phyloP scores from a whole-genome alignment of 2,888 invertebrate genomes.

The Didymodactylos carnosus region DNA sequence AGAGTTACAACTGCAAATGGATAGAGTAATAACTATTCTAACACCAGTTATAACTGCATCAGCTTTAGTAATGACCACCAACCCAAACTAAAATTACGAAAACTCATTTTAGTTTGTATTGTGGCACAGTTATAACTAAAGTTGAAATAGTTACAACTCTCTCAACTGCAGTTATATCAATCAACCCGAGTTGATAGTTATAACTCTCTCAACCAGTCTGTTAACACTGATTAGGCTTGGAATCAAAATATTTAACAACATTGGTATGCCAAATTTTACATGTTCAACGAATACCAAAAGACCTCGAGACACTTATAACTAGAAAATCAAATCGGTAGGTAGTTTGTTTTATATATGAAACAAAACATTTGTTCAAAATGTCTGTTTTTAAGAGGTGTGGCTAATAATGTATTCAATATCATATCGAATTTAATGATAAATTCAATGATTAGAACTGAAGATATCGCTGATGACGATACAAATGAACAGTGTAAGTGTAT shows the following conservation, averaged over 20 bases:
- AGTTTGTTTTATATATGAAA: background rate
- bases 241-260: background rate
- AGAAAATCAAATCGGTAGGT: background rate
- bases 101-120: no score
- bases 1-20: no score
- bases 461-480: background rate
- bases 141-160: no score
- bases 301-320: background rate
- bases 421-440: background rate
- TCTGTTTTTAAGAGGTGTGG: background rate
- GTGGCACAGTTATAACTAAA: no score
- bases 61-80: no score
- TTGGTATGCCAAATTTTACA: background rate
- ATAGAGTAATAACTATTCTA: no score
- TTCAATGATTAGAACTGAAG: background rate
- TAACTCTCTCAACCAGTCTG: no score
- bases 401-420: background rate
- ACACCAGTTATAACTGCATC: no score
- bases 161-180: no score
- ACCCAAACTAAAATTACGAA: no score
- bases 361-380: background rate
- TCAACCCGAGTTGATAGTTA: no score
- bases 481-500: no score
- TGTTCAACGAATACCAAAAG: background rate
- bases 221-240: background rate